Base-by-base conservation (phyloP, 2,888 invertebrate genomes). In the Phengaris alcon region DNA sequence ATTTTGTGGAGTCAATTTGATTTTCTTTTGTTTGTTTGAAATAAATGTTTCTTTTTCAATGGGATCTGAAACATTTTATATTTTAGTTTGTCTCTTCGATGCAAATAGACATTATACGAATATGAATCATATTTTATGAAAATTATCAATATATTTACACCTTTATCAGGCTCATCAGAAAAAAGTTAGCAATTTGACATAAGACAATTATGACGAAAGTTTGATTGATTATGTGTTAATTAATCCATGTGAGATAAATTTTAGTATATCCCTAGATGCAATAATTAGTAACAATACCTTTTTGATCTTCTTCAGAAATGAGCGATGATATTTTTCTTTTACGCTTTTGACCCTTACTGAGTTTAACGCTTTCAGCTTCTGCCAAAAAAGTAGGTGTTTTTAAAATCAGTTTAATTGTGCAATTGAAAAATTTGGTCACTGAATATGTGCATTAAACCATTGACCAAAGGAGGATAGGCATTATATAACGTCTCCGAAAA, bases 11-110 rank as follows among this genome's bases (percentile, higher is more conserved):
- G 54, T 72, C 10, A 72, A 57, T 51, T 74, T 74, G 6, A 48
- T 55, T 48, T 75, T 75, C 57, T 75, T 75, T 15, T 70, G 69
- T 51, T 46, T 69, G 57, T 46, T 75, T 9, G n/a, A 48, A 35
- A 15, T 8, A 12, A 15, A 70, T 22, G n/a, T 70, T 48, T 75
- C 75, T 35, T 12, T 52, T 54, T 54, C 72, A 52, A 35, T 52
- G 12, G 22, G 7, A 44, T 52, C 72, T 72, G 72, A 15, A 72
- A 72, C 9, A 22, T 70, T 70, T 52, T 48, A 10, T 52, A 15
- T 15, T 15, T 48, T 51, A 22, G 13, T 44, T 35, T 35, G 64
- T 59, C 3, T 22, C 15, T 55, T 13, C 8, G 2, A 55, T 55
- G 55, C 15, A 55, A n/a, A 55, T n/a, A 48, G 6, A 48, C 8